Conservation (phyloP, 2,797 vertebrate species). For the Lacerta agilis region DNA sequence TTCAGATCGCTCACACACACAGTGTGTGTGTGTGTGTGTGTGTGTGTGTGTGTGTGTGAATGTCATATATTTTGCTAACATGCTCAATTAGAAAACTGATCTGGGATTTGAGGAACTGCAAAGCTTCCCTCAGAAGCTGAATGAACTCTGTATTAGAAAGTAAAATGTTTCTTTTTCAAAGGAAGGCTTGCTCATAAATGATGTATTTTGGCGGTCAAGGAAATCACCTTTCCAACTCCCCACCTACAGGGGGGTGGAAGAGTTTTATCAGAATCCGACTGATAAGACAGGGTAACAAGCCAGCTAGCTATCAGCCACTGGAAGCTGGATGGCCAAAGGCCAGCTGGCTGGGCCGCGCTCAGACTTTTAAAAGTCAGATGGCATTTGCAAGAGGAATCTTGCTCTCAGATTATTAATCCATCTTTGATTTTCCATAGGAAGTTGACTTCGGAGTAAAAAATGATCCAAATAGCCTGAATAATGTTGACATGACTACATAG, state of each 20-base stretch:
- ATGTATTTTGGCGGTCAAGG: constrained; percentile 61
- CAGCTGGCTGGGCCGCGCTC: constrained; percentile 52
- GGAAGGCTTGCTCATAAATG: constrained; percentile 58
- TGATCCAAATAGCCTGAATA: constrained; percentile 15
- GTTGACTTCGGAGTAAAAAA: constrained; percentile 31
- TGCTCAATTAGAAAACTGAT: constrained; percentile 17
- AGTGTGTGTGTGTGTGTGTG: too few species aligned
- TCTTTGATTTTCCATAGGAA: constrained; percentile 36
- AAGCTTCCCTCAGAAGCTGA: not conserved
- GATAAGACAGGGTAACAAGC: constrained; percentile 54
- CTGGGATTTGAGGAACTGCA: not conserved
- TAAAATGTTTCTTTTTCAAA: constrained; percentile 55
- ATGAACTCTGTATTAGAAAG: constrained; percentile 31
- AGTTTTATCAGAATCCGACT: constrained; percentile 57
- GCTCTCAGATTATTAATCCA: constrained; percentile 46
- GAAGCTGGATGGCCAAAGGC: constrained; percentile 47
- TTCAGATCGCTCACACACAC: not conserved
- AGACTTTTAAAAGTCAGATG: constrained; percentile 53
- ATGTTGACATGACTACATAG: constrained; percentile 22
- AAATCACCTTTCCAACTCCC: constrained; percentile 54
- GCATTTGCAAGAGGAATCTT: constrained; percentile 50
- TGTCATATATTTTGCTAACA: not conserved
- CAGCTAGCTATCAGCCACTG: constrained; percentile 49
- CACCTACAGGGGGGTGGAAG: constrained; percentile 35
- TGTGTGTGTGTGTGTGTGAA: constrained; percentile 6